A percentile compares a stretch with the other conserved stretches of the same genome.
These are phyloP conservation scores for Chascanopsetta lugubris DNA, from an alignment of 2,113 vertebrate genomes.

Conservation along the genomic window DNA sequence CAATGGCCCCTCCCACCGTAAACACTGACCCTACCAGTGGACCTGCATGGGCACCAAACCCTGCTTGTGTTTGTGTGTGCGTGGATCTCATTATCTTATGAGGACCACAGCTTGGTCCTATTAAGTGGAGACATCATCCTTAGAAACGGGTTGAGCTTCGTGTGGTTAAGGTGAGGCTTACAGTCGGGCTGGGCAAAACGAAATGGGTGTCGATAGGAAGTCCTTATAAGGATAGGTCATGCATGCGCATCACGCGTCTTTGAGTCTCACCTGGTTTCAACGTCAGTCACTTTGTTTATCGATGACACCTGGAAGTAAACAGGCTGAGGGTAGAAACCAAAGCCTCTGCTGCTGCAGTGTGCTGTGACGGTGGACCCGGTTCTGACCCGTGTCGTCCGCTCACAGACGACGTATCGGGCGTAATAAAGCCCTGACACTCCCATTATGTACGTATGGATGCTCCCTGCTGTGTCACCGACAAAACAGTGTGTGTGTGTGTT, in stretches of 20 bases:
- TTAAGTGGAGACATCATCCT: too few relatives aligned
- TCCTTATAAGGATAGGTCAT: conserved; percentile 30
- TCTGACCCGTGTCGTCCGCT: conserved; percentile 26
- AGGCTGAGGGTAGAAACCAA: conserved; percentile 27
- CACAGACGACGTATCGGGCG: conserved; percentile 7
- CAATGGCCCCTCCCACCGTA: too few relatives aligned
- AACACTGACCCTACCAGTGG: too few relatives aligned
- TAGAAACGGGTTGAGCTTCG: too few relatives aligned
- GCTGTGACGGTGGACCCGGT: conserved; percentile 23
- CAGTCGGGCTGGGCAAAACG: too few relatives aligned
- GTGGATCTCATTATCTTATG: too few relatives aligned
- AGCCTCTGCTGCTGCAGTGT: conserved; percentile 22
- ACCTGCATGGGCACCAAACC: too few relatives aligned
- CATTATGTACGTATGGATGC: conserved; percentile 49
- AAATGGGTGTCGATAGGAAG: conserved; percentile 18
- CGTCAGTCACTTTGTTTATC: conserved; percentile 51
- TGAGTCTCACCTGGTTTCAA: conserved; percentile 43
- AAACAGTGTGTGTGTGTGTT: conserved; percentile 68
- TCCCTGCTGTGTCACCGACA: conserved; percentile 41
- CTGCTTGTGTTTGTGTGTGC: too few relatives aligned
- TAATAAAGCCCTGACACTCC: conserved; percentile 50
- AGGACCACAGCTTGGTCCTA: too few relatives aligned
- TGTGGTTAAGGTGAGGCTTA: too few relatives aligned
- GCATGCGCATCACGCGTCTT: conserved; percentile 18
- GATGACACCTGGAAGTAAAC: conserved; percentile 9